phyloP scores from a whole-genome alignment of 1,140 invertebrate species.

The Gonioctena quinquepunctata region DNA sequence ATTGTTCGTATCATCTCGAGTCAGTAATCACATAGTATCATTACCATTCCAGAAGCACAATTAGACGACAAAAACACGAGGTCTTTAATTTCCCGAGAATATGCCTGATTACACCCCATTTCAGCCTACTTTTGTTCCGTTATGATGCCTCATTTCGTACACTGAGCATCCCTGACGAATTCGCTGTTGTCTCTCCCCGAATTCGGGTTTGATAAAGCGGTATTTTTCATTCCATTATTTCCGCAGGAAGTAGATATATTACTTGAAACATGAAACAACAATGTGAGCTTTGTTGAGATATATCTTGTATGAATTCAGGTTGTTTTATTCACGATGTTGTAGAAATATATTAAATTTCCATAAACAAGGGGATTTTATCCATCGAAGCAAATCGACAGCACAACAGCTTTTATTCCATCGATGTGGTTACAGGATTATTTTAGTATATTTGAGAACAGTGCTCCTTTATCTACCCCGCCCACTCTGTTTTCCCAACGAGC shows the following conservation, averaged over 20 bases:
- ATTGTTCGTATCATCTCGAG: neutral
- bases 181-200: constrained; percentile 27
- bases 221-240: constrained; percentile 14
- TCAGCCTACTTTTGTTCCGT: constrained; percentile 26
- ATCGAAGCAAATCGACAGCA: too few relatives aligned
- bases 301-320: too few relatives aligned
- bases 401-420: too few relatives aligned
- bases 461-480: too few relatives aligned
- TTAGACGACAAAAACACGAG: neutral
- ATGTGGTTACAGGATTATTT: too few relatives aligned
- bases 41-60: constrained; percentile 3
- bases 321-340: too few relatives aligned
- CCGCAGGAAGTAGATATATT: neutral
- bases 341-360: too few relatives aligned
- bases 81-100: constrained; percentile 8
- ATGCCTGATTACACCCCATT: constrained; percentile 7
- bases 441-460: too few relatives aligned
- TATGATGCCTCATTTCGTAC: constrained; percentile 29
- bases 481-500: too few relatives aligned
- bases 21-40: neutral
- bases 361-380: too few relatives aligned
- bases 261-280: neutral
- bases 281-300: neutral
- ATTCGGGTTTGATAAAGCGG: constrained; percentile 26
- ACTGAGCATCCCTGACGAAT: constrained; percentile 29